Evolutionary conservation across 1,140 invertebrate species (phyloP), one percentile per base, ranked within the genome.

Genomic region (Cotesia vestalis): DNA sequence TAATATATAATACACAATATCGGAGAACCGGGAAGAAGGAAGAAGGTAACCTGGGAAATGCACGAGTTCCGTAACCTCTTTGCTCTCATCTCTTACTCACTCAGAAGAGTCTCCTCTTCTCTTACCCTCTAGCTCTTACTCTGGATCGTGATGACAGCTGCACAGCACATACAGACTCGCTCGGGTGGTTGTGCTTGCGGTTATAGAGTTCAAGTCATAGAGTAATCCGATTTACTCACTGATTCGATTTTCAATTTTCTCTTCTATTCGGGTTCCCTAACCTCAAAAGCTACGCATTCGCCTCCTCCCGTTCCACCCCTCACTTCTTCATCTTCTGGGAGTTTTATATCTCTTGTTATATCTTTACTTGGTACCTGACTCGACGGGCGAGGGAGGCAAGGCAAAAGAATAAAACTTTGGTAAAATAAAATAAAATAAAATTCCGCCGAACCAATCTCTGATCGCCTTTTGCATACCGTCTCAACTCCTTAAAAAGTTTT

Each of bases 171-270:
- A 20, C 62, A 71, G 74, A 57, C 40, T 53, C 36, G 20, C 68
- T 62, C 63, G 9, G 38, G 38, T 40, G 38, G 38, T 73, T 77
- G 72, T 71, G 76, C 75, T 74, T 78, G 79, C 78, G 78, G 78
- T 79, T 79, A 78, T 77, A 73, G 74, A 78, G 74, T 78, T 77
- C 76, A 75, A 75, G 64, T 71, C 75, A 73, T 77, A 70, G 71
- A 73, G 78, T 83, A 81, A 81, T 83, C 80, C 78, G 80, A 83
- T 83, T 81, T 83, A 76, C 71, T 70, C 75, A 75, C 72, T 83
- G 81, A 81, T 83, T 83, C 81, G 78, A 81, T 83, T 83, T 80
- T 80, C 80, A 81, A 81, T 82, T 82, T 81, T 82, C 79, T 79
- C 80, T 76, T 82, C 79, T 79, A 79, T 76, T 72, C 66, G 69